Conservation (phyloP, 2,113 vertebrate species). For the Bettongia penicillata region DNA sequence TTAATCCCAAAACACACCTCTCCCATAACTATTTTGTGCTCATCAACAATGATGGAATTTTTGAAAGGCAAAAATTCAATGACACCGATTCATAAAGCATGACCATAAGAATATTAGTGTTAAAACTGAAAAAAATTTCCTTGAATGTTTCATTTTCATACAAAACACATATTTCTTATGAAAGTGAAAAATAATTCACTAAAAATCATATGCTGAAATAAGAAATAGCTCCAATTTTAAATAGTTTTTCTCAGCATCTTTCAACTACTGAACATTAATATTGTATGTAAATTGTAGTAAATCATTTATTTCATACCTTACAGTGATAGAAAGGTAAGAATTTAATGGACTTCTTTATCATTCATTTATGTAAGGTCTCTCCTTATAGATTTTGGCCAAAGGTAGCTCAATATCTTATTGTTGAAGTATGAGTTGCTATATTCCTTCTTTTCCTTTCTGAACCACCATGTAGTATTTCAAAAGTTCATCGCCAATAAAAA, state of each 20-base stretch:
- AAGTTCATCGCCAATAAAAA: neutral
- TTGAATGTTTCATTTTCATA: neutral
- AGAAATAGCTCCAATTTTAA: neutral
- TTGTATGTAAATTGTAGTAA: neutral
- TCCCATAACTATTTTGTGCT: neutral
- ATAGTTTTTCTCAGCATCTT: accelerated
- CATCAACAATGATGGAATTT: neutral
- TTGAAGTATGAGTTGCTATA: neutral
- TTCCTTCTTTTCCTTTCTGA: neutral
- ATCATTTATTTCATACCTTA: neutral
- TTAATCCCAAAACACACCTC: neutral
- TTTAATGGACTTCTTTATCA: neutral
- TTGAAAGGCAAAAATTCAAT: neutral
- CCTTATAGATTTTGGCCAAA: neutral
- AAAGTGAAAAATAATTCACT: neutral
- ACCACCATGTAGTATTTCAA: neutral
- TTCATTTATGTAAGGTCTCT: neutral
- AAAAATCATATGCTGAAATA: neutral
- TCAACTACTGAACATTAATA: neutral
- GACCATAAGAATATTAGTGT: neutral
- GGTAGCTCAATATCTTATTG: neutral
- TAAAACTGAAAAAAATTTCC: neutral
- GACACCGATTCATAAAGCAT: neutral
- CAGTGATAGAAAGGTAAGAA: neutral
- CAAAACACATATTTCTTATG: neutral